Percentiles rank a stretch among this genome's conserved stretches.
These are phyloP conservation scores for Apomyelois bistriatella DNA, from an alignment of 2,888 invertebrate species.

Conservation along the genomic window DNA sequence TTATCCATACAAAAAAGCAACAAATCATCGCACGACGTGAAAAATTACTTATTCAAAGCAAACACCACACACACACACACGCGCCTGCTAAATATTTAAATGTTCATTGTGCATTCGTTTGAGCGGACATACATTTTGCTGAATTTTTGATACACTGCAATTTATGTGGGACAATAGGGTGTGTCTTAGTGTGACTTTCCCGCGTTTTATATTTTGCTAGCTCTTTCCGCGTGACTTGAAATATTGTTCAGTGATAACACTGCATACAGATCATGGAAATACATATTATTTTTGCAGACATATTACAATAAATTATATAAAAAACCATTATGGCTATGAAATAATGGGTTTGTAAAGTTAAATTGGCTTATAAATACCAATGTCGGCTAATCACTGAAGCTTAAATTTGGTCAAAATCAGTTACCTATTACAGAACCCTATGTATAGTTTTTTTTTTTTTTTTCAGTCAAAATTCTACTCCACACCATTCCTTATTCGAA, in stretches of 20 bases:
- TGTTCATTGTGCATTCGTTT: slow-evolving; percentile 2
- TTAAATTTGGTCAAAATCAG: no score
- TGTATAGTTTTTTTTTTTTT: no score
- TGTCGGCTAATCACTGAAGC: no score
- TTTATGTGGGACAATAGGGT: background rate
- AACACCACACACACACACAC: background rate
- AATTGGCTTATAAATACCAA: no score
- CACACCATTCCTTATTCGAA: slow-evolving; percentile 17
- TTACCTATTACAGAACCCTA: no score
- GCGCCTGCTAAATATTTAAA: slow-evolving; percentile 4
- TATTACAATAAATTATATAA: no score
- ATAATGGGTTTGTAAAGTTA: no score
- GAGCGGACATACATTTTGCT: background rate
- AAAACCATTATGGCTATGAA: no score
- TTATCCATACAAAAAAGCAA: background rate
- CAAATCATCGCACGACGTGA: background rate
- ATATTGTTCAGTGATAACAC: no score
- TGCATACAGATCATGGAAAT: no score
- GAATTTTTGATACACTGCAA: slow-evolving; percentile 1
- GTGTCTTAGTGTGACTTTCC: background rate
- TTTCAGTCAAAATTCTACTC: background rate
- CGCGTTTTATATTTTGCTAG: background rate
- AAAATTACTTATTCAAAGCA: slow-evolving; percentile 1
- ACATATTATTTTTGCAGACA: no score
- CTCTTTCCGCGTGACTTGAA: background rate